Evolutionary conservation across 2,113 vertebrate genomes (phyloP).

Genomic region (Grantiella picta): DNA sequence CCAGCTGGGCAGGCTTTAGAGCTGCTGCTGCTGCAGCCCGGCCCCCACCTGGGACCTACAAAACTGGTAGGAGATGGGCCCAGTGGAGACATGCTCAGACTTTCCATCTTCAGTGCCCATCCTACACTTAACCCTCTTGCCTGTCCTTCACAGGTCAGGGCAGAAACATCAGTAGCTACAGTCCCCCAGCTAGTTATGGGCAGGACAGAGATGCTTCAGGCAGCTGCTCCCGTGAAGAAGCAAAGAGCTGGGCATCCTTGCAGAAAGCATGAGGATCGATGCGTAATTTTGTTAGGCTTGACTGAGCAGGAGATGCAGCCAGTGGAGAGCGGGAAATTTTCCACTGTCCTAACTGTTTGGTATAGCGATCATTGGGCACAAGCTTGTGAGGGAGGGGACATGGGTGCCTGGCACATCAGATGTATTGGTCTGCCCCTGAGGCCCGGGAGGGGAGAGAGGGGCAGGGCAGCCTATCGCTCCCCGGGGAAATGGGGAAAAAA

Average conservation of each 20-base stretch:
- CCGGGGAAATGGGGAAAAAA: neutral
- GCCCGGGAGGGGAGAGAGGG: fast-evolving
- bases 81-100: neutral
- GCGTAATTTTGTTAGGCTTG: neutral
- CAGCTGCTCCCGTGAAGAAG: neutral
- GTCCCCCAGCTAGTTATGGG: neutral
- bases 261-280: neutral
- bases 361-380: neutral
- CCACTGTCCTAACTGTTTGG: neutral
- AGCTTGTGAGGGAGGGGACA: neutral
- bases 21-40: neutral
- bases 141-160: neutral
- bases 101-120: neutral
- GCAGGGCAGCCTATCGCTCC: neutral
- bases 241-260: neutral
- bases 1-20: neutral
- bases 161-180: neutral
- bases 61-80: neutral
- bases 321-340: constrained; percentile 17
- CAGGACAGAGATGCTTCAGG: neutral
- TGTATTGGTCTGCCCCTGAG: neutral
- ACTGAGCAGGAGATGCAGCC: neutral
- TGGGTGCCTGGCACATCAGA: neutral
- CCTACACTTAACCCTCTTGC: neutral
- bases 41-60: neutral